Evolutionary conservation across 2,797 vertebrate genomes (phyloP).

Genomic region (Stomatorhinus walkeri): DNA sequence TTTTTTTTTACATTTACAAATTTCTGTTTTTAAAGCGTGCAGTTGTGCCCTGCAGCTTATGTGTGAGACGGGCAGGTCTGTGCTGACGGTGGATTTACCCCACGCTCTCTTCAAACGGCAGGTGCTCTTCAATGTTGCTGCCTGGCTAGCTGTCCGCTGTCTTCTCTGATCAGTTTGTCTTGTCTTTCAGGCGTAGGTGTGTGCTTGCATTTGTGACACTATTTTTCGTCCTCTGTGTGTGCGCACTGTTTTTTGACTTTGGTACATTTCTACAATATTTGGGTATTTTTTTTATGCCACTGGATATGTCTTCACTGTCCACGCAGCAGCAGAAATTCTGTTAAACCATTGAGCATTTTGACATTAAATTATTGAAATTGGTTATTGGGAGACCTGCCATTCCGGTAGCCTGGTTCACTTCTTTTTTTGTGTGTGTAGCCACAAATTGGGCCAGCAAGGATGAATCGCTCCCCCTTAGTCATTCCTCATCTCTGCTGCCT

Average conservation of each 20-base stretch:
- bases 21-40: not conserved
- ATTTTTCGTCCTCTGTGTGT: not conserved
- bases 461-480: not conserved
- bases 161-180: not conserved
- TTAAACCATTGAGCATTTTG: constrained; percentile 39
- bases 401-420: not conserved
- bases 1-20: not conserved
- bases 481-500: not conserved
- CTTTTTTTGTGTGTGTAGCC: not conserved
- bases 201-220: not conserved
- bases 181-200: not conserved
- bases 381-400: constrained; percentile 13
- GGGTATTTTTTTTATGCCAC: constrained; percentile 33
- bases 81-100: not conserved
- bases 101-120: not conserved
- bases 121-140: not conserved
- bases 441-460: not conserved
- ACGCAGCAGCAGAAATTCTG: constrained; percentile 40
- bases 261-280: constrained; percentile 3
- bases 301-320: constrained; percentile 33
- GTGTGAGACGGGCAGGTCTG: not conserved
- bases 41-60: not conserved
- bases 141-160: not conserved
- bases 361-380: constrained; percentile 6
- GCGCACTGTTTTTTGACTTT: not conserved